Evolutionary conservation across 2,113 vertebrate genomes (phyloP).

Genomic region (Sinocyclocheilus rhinocerous): DNA sequence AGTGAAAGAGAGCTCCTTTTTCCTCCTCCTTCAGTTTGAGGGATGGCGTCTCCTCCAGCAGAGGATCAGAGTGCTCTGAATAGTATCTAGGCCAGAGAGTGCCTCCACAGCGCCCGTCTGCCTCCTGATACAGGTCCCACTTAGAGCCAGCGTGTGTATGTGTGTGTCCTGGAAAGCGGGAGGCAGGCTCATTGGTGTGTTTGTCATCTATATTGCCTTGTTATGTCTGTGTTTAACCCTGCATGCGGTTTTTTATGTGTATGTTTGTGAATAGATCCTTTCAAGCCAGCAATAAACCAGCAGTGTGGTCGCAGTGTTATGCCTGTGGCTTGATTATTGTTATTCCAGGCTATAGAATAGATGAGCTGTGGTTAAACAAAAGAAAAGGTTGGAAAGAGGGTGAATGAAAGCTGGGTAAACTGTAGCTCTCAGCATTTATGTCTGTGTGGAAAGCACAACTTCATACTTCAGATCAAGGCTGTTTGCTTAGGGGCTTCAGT

Average conservation of each 20-base stretch:
- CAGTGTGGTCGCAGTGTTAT: background rate
- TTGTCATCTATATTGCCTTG: conserved; percentile 40
- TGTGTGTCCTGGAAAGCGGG: conserved; percentile 23
- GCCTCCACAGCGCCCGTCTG: conserved; percentile 42
- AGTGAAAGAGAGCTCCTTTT: conserved; percentile 25
- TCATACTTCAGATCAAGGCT: background rate
- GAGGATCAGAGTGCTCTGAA: conserved; percentile 48
- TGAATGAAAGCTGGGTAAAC: conserved; percentile 13
- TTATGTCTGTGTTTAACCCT: conserved; percentile 40
- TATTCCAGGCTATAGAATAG: conserved; percentile 16
- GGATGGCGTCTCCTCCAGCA: conserved; percentile 35
- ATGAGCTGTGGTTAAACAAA: conserved; percentile 6
- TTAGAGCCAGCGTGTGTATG: conserved; percentile 16
- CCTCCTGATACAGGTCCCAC: conserved; percentile 42
- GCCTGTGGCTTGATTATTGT: conserved; percentile 46
- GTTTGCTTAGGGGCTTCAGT: background rate
- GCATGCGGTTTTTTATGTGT: background rate
- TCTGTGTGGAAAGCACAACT: background rate
- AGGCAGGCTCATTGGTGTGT: conserved; percentile 48
- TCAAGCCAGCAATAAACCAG: conserved; percentile 23
- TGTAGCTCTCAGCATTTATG: background rate
- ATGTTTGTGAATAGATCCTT: background rate
- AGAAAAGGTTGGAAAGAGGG: background rate
- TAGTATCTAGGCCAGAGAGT: conserved; percentile 60
- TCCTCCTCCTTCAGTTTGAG: conserved; percentile 35